phyloP scores from a whole-genome alignment of 2,888 invertebrate species.

The Tipula helvola region DNA sequence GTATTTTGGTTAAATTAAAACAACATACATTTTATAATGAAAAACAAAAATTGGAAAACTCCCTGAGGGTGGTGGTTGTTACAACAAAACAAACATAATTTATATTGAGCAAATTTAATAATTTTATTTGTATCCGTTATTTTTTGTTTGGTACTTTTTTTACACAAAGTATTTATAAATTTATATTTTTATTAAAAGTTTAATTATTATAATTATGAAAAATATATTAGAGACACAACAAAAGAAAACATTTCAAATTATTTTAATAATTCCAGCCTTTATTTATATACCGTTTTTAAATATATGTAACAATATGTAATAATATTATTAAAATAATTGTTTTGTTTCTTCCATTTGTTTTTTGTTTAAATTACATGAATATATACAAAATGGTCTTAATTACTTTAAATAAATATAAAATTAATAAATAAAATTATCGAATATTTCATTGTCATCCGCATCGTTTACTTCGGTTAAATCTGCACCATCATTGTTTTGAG shows the following conservation, averaged over 20 bases:
- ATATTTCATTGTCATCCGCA: background rate
- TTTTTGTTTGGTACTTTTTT: background rate
- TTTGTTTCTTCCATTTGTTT: background rate
- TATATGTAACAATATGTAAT: no score
- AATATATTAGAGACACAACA: background rate
- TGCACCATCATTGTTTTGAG: background rate
- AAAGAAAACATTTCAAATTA: background rate
- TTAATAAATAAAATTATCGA: background rate
- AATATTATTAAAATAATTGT: constrained; percentile 1
- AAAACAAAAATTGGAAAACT: no score
- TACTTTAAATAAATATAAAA: background rate
- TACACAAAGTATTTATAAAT: background rate
- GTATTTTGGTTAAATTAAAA: no score
- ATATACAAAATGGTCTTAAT: background rate
- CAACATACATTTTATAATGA: no score
- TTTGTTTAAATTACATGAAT: background rate
- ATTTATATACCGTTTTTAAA: background rate
- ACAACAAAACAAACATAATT: background rate
- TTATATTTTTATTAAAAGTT: background rate
- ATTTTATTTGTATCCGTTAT: background rate
- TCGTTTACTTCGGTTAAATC: background rate
- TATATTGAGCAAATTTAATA: background rate
- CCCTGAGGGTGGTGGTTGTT: no score
- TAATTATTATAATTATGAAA: background rate
- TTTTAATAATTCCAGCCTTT: constrained; percentile 9